Evolutionary conservation across 1,140 invertebrate genomes (phyloP), one percentile per base, ranked within the genome.

Genomic region (Aricia agestis): DNA sequence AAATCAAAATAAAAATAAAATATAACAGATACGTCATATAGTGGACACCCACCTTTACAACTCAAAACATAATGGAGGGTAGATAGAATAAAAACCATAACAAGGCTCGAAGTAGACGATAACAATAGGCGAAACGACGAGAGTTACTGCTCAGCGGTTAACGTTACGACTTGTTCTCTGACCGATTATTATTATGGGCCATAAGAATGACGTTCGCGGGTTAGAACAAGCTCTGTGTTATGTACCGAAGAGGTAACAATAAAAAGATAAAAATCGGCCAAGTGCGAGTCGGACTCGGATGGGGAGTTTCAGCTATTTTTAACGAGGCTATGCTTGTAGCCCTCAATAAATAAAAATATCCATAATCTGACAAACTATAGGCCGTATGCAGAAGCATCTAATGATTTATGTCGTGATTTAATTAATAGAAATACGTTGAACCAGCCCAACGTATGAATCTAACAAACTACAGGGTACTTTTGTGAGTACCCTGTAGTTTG

Each of bases 51-150:
- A 52, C 7, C 68, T 61, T 58, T 76, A 73, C 61, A 4, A 41
- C 57, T 59, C 58, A 77, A 78, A 77, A 76, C 72, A 79, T 77
- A 76, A 63, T 52, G 45, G 45, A 13, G 72, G 42, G 68, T 68
- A 73, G 72, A 80, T 78, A 74, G 74, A 75, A 76, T 75, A 78
- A 78, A 81, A 78, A 78, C 70, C 59, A 63, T 63, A 63, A 63
- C 59, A 63, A 19, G 59, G 59, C 18, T 63, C 19, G 59, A 63
- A 25, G 59, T 52, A 25, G 59, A 19, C 59, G 59, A 19, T 19
- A 63, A 63, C 59, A 63, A 63, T 63, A 19, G 59, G 18, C n/a
- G 19, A 9, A 52, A 15, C 13, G 59, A 19, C 18, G 10, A 11
- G 59, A 17, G 19, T 17, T 11, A 63, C 59, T 11, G 59, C 10